Evolutionary conservation across 2,113 vertebrate species (phyloP).

Genomic region (Gymnocephalus cernua): DNA sequence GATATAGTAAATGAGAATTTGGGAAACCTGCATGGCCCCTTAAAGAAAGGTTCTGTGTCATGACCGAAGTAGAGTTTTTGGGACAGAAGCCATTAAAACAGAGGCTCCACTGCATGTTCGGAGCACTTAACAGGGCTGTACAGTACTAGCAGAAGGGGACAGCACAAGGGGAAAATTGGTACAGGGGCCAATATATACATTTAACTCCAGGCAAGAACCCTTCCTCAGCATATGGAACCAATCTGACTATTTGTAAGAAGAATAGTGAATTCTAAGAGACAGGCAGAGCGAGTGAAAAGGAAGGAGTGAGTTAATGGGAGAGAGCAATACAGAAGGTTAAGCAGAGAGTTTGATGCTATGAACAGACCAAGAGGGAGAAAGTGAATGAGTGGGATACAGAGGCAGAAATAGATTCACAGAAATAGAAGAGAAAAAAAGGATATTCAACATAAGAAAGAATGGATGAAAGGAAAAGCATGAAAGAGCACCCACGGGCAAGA

Average conservation of each 20-base stretch:
- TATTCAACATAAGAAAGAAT: conserved; percentile 60
- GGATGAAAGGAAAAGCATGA: conserved; percentile 62
- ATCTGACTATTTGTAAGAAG: conserved; percentile 73
- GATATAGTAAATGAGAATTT: conserved; percentile 47
- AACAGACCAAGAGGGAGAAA: conserved; percentile 59
- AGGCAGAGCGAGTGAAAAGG: conserved; percentile 39
- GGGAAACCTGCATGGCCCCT: conserved; percentile 20
- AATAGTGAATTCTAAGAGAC: conserved; percentile 58
- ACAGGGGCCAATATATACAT: conserved; percentile 81
- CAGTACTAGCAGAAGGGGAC: conserved; percentile 62
- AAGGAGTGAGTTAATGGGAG: conserved; percentile 56
- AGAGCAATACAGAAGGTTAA: conserved; percentile 48
- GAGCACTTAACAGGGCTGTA: conserved; percentile 68
- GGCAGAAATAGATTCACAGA: conserved; percentile 61
- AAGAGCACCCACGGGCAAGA: conserved; percentile 58
- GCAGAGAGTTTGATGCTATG: conserved; percentile 52
- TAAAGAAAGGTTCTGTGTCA: conserved; percentile 59
- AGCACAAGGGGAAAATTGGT: conserved; percentile 62
- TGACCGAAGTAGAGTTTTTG: conserved; percentile 52
- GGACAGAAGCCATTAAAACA: conserved; percentile 72
- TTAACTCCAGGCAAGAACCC: conserved; percentile 68
- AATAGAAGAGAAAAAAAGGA: conserved; percentile 57
- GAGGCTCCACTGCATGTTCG: conserved; percentile 56
- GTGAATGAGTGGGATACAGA: conserved; percentile 45
- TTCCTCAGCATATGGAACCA: conserved; percentile 83